Evolutionary conservation across 1,140 invertebrate species (phyloP).

Genomic region (Manduca sexta): DNA sequence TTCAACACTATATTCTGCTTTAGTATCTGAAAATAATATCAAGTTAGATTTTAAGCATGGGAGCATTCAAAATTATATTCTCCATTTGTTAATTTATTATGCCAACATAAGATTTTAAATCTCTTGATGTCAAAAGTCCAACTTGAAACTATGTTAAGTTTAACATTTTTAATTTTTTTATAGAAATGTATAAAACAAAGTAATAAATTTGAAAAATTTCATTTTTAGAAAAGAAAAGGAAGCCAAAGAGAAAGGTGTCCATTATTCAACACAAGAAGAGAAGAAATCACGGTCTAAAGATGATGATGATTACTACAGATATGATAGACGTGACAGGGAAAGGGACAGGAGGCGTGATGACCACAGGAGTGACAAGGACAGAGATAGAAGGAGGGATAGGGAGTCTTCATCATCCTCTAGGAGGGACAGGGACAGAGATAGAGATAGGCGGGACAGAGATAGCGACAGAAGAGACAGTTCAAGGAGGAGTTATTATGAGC

Average conservation of each 20-base stretch:
- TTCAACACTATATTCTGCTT: too few species aligned
- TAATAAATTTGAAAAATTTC: not conserved
- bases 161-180: too few species aligned
- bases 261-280: constrained; percentile 74
- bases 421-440: constrained; percentile 62
- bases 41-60: too few species aligned
- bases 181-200: too few species aligned
- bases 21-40: too few species aligned
- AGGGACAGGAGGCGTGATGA: constrained; percentile 65
- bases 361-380: constrained; percentile 29
- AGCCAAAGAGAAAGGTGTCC: constrained; percentile 70
- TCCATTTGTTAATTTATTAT: too few species aligned
- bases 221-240: constrained; percentile 73
- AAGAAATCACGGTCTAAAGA: constrained; percentile 55
- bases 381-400: constrained; percentile 52
- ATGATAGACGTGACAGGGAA: constrained; percentile 31
- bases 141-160: too few species aligned
- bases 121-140: too few species aligned
- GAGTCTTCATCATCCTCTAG: too few species aligned
- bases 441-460: constrained; percentile 57
- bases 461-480: constrained; percentile 71
- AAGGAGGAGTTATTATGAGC: constrained; percentile 79
- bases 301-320: constrained; percentile 49
- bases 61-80: too few species aligned
- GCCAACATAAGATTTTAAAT: too few species aligned